A percentile compares a stretch with the other conserved stretches of the same genome.
These are phyloP conservation scores for Corythoichthys intestinalis DNA, from an alignment of 2,113 vertebrate genomes.

Conservation along the genomic window DNA sequence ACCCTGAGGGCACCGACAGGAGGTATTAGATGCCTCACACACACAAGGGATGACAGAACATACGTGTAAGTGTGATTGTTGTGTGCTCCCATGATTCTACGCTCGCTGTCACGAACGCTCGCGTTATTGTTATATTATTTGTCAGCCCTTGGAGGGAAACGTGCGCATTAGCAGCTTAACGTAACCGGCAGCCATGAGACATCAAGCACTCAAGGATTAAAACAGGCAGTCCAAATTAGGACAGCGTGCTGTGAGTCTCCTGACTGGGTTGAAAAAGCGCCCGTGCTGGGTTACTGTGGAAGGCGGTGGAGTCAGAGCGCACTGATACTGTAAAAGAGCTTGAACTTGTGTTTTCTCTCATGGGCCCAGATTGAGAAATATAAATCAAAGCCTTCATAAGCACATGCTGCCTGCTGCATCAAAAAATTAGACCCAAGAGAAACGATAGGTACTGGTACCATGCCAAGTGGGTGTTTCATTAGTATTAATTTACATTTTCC, in stretches of 20 bases:
- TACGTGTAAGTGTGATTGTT: slow-evolving; percentile 6
- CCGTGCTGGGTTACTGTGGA: slow-evolving; percentile 42
- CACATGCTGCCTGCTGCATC: slow-evolving; percentile 54
- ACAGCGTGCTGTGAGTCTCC: slow-evolving; percentile 41
- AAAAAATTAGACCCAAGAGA: slow-evolving; percentile 66
- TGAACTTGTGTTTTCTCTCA: slow-evolving; percentile 23
- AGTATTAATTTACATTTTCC: slow-evolving; percentile 53
- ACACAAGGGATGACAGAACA: background rate
- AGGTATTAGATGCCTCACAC: slow-evolving; percentile 6
- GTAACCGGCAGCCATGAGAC: slow-evolving; percentile 30
- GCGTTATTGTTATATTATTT: slow-evolving; percentile 16
- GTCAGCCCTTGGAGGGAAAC: slow-evolving; percentile 20
- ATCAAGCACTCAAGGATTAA: slow-evolving; percentile 50
- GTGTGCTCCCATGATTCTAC: background rate
- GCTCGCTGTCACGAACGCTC: slow-evolving; percentile 26
- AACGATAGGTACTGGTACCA: slow-evolving; percentile 45
- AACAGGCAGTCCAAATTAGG: slow-evolving; percentile 51
- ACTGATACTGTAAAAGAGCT: slow-evolving; percentile 34
- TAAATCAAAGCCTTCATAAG: slow-evolving; percentile 58
- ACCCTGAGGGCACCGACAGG: slow-evolving; percentile 12
- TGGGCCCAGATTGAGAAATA: slow-evolving; percentile 36
- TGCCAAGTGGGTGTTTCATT: slow-evolving; percentile 62
- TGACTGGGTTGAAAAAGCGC: slow-evolving; percentile 29
- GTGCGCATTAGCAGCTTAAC: slow-evolving; percentile 44
- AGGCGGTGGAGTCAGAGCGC: slow-evolving; percentile 23